Base-by-base conservation (phyloP, 2,888 invertebrate genomes). In the Chamaedrilus cognettii region DNA sequence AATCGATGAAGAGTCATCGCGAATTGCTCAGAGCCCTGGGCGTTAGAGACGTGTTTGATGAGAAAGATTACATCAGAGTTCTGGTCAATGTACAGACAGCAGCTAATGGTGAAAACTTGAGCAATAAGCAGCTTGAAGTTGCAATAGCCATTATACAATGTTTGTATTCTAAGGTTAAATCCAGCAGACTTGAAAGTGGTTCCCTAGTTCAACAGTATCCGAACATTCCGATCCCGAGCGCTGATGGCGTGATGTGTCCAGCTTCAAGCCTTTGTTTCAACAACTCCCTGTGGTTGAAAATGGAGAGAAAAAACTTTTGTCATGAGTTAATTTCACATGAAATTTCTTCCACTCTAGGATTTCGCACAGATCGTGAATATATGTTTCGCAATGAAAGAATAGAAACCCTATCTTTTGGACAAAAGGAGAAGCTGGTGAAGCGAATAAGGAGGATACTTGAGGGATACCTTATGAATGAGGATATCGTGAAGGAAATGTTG, bases 401-500 rank as follows among this genome's bases (percentile, higher is more conserved):
- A 19, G 19, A 11, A 42, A 11, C 42, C 7, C 69, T 76, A 23
- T 75, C 77, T 3, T 80, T 81, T 70, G 80, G 79, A n/a, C 81
- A 80, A 64, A 71, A 73, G 28, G 81, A 82, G 64, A 72, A 75
- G 33, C 70, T 82, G 32, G 74, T 78, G 5, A 76, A 73, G 42
- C 68, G 80, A 32, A 70, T 82, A 19, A 75, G 74, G 55, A 65
- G 77, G 7, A 75, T 82, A 33, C 65, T 82, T 3, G 57, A 71
- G 0, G 75, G 77, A 4, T 81, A 80, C 67, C 79, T 78, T 0
- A 77, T 74, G 62, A 79, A 78, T 59, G 70, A 73, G 51, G 76
- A 76, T 15, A 70, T 82, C 30, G 72, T 81, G 30, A 81, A 81
- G 70, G 82, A 82, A 72, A 69, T 82, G 26, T 59, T 82, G 1